A percentile compares a stretch with the other conserved stretches of the same genome.
Conservation (phyloP, 2,113 vertebrate species). For the Lophius piscatorius region DNA sequence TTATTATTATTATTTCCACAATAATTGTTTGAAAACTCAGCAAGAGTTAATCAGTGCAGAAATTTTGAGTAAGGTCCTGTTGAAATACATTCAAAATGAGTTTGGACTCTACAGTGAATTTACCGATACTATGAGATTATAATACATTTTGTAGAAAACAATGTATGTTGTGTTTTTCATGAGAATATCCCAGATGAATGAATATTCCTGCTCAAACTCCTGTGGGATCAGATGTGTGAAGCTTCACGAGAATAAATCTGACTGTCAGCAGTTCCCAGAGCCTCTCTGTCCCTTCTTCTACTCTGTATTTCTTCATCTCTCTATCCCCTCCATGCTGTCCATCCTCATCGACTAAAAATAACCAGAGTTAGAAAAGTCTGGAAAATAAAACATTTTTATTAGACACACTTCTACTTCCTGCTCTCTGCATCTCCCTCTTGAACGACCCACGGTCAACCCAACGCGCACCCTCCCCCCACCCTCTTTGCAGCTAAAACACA, state of each 20-base stretch:
- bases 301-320: conserved; percentile 26
- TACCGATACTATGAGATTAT: too few species aligned
- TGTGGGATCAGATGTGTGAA: conserved; percentile 22
- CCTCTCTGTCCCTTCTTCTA: too few species aligned
- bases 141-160: too few species aligned
- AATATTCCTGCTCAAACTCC: conserved; percentile 25
- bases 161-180: too few species aligned
- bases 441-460: too few species aligned
- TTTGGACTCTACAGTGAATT: too few species aligned
- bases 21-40: too few species aligned
- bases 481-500: conserved; percentile 7
- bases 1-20: too few species aligned
- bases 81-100: too few species aligned
- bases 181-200: conserved; percentile 8
- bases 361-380: conserved; percentile 40
- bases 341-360: conserved; percentile 47
- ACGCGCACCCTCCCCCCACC: conserved; percentile 40
- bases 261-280: conserved; percentile 40
- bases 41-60: too few species aligned
- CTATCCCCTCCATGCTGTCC: conserved; percentile 20
- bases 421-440: conserved; percentile 5
- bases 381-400: conserved; percentile 44
- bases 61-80: too few species aligned
- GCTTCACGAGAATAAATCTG: conserved; percentile 27
- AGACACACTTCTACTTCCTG: conserved; percentile 30